A percentile compares a stretch with the other conserved stretches of the same genome.
Conservation (phyloP, 2,888 invertebrate species). For the Pammene aurita region DNA sequence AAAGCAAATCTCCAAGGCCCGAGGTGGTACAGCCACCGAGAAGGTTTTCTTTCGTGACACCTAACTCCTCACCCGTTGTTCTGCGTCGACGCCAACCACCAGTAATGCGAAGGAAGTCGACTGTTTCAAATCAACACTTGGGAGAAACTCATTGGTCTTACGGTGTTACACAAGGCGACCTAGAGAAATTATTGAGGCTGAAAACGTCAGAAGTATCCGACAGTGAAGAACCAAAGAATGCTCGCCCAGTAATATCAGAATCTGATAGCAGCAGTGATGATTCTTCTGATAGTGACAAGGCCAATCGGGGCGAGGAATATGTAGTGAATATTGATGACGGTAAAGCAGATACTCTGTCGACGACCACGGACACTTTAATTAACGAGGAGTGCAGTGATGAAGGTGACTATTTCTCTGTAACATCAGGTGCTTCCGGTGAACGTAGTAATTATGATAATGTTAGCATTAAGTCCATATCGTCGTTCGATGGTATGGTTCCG, state of each 20-base stretch:
- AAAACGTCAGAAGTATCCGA: slow-evolving; percentile 74
- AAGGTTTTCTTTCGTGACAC: slow-evolving; percentile 68
- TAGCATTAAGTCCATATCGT: slow-evolving; percentile 80
- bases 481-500: slow-evolving; percentile 79
- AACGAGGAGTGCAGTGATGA: slow-evolving; percentile 74
- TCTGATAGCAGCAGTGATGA: slow-evolving; percentile 61
- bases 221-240: slow-evolving; percentile 63
- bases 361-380: slow-evolving; percentile 76
- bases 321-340: slow-evolving; percentile 68
- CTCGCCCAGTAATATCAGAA: slow-evolving; percentile 46
- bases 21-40: slow-evolving; percentile 54
- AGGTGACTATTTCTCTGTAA: slow-evolving; percentile 65
- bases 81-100: slow-evolving; percentile 75
- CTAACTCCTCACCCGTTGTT: slow-evolving; percentile 68
- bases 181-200: slow-evolving; percentile 73
- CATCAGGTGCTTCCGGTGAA: slow-evolving; percentile 68
- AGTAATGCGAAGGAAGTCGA: slow-evolving; percentile 74
- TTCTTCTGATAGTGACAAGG: slow-evolving; percentile 65
- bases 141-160: slow-evolving; percentile 78
- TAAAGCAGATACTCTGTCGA: slow-evolving; percentile 70
- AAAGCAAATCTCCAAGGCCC: slow-evolving; percentile 61
- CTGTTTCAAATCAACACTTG: slow-evolving; percentile 60
- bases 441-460: slow-evolving; percentile 78
- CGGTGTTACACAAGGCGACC: slow-evolving; percentile 75
- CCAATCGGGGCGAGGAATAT: slow-evolving; percentile 66